Evolutionary conservation across 2,113 vertebrate genomes (phyloP), one percentile per base, ranked within the genome.

Genomic region (Tachuris rubrigastra): DNA sequence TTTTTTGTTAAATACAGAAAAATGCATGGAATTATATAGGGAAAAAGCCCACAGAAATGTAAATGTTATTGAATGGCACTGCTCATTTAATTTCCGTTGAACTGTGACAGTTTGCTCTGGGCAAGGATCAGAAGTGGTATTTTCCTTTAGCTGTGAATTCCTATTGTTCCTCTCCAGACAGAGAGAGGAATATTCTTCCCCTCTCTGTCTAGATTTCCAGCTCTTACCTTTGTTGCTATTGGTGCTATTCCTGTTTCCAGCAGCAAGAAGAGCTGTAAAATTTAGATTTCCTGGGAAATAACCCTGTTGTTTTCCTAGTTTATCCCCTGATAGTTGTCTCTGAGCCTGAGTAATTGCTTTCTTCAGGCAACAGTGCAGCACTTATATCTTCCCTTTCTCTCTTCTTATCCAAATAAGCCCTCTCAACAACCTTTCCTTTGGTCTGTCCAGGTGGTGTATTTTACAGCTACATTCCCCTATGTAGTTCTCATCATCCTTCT

Each of bases 401-500:
- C 9, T 14, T 28, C 37, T 16, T 17, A 6, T 3, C 27, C 37
- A 28, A 14, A 46, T 10, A 23, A 88, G 1, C 3, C 21, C 8
- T 68, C 11, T 18, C 9, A 68, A 14, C 49, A 16, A 39, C 24
- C 10, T n/a, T 23, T 27, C 6, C 56, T 49, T 63, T 75, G 35
- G 5, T 79, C 60, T 83, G 41, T 39, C 12, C 95, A 99, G 99
- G 99, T 99, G 90, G 99, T 99, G 85, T 99, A 99, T 94, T 99
- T 99, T 79, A 99, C 99, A 5, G 99, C 99, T 60, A 99, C 99
- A 0, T 99, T 99, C 83, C 99, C 99, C 2, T 99, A 99, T 0
- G 99, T 99, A 23, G 99, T 99, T 39, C 98, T 99, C 14, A 98
- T 99, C 95, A 99, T 99, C 94, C 98, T 99, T 23, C 97, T 99